Conservation (phyloP, 2,113 vertebrate genomes). For the Chloropsis hardwickii region DNA sequence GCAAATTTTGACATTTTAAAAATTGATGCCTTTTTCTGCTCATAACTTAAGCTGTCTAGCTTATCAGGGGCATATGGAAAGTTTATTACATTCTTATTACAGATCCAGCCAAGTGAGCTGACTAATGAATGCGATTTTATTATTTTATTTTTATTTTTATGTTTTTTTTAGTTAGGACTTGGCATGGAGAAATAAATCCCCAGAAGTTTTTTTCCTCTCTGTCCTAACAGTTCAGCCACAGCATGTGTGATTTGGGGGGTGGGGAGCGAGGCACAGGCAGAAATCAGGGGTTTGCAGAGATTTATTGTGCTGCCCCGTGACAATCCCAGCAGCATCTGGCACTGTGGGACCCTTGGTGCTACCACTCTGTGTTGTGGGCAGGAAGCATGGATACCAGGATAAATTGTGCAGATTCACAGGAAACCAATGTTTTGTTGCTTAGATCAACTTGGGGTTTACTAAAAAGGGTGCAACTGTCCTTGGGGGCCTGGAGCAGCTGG, state of each 20-base stretch:
- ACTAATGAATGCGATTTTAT: slow-evolving; percentile 25
- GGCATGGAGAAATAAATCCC: not conserved
- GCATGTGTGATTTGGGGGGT: not conserved
- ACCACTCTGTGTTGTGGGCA: accelerated
- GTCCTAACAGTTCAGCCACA: not conserved
- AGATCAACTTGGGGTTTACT: not conserved
- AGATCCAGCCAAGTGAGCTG: slow-evolving; percentile 38
- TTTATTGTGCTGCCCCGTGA: not conserved
- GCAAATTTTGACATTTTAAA: slow-evolving; percentile 11
- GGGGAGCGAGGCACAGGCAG: accelerated
- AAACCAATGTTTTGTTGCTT: accelerated
- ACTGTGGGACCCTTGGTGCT: accelerated
- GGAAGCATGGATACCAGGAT: not conserved
- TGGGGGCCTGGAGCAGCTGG: accelerated
- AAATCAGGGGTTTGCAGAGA: not conserved
- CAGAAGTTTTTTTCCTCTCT: not conserved
- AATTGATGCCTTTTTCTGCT: slow-evolving; percentile 44
- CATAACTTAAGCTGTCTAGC: slow-evolving; percentile 37
- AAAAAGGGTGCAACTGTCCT: not conserved
- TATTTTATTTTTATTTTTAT: not conserved
- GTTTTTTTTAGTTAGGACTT: not conserved
- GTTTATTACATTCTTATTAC: slow-evolving; percentile 53
- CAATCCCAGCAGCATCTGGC: not conserved
- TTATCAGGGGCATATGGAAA: slow-evolving; percentile 62
- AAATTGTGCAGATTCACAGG: not conserved